Conservation (phyloP, 2,888 invertebrate genomes). For the Drosophila mimetica region DNA sequence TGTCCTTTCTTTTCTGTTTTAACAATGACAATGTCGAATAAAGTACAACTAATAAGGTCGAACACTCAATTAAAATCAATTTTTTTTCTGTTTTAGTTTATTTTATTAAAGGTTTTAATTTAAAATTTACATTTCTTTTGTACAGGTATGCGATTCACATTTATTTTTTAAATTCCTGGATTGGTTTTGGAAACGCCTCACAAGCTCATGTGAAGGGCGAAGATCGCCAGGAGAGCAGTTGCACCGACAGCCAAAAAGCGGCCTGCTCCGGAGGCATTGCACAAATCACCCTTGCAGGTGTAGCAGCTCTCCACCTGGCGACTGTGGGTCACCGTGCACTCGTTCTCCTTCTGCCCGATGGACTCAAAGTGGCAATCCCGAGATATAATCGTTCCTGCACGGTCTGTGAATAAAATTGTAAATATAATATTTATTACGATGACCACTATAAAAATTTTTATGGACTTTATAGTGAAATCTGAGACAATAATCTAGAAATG, state of each 20-base stretch:
- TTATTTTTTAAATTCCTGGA: neutral
- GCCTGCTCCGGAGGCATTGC: slow-evolving; percentile 85
- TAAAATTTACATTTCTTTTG: slow-evolving; percentile 23
- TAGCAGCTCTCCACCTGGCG: slow-evolving; percentile 85
- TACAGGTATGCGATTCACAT: slow-evolving; percentile 30
- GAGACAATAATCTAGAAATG: too few species aligned
- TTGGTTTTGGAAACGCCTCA: slow-evolving; percentile 40
- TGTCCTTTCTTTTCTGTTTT: too few species aligned
- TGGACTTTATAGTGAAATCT: too few species aligned
- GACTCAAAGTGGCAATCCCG: slow-evolving; percentile 83
- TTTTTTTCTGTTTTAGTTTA: neutral
- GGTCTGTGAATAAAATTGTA: slow-evolving; percentile 61
- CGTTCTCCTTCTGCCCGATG: slow-evolving; percentile 77
- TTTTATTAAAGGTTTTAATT: slow-evolving; percentile 24
- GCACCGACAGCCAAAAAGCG: slow-evolving; percentile 69
- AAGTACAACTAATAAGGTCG: too few species aligned
- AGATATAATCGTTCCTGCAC: slow-evolving; percentile 80
- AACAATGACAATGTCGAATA: too few species aligned
- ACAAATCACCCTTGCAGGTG: slow-evolving; percentile 89
- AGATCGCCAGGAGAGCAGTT: slow-evolving; percentile 69
- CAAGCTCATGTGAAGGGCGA: slow-evolving; percentile 69
- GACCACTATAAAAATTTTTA: too few species aligned
- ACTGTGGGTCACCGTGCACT: slow-evolving; percentile 81
- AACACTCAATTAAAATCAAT: too few species aligned
- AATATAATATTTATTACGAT: too few species aligned